Conservation (phyloP, 2,113 vertebrate species). For the Anguilla japonica region DNA sequence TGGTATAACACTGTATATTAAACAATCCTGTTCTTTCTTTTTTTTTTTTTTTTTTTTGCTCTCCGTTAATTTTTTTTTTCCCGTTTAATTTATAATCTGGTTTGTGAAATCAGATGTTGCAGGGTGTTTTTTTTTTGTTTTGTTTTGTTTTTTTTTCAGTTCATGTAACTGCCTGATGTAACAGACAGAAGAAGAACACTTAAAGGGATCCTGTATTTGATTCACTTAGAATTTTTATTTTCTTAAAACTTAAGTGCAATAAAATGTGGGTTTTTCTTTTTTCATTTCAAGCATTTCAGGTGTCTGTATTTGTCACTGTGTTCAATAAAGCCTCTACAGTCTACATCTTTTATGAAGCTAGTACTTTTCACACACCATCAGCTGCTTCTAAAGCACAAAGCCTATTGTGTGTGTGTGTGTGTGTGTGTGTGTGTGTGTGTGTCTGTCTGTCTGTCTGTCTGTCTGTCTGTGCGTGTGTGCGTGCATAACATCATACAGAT, state of each 20-base stretch:
- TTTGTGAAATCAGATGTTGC: conserved; percentile 97
- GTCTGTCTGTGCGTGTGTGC: not conserved
- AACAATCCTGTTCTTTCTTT: conserved; percentile 85
- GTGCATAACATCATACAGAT: not conserved
- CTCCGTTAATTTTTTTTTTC: conserved; percentile 45
- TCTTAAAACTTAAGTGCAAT: conserved; percentile 99
- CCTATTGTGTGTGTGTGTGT: not conserved
- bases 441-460: not conserved
- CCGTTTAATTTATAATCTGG: conserved; percentile 97
- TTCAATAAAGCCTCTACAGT: conserved; percentile 70
- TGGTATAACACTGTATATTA: conserved; percentile 99
- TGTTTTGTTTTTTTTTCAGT: conserved; percentile 89
- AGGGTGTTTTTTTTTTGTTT: conserved; percentile 89
- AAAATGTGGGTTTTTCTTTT: conserved; percentile 96
- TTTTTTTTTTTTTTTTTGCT: conserved; percentile 66
- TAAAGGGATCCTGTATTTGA: conserved; percentile 99
- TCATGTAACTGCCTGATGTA: conserved; percentile 96
- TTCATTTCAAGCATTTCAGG: conserved; percentile 92
- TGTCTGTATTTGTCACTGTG: conserved; percentile 76
- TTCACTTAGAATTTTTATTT: conserved; percentile 99
- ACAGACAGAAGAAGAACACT: conserved; percentile 89
- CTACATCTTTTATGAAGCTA: conserved; percentile 44
- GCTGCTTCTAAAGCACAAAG: not conserved
- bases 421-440: not conserved
- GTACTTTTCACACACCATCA: conserved; percentile 39